Percentiles rank a stretch among this genome's conserved stretches.
Evolutionary conservation across 2,888 invertebrate genomes (phyloP).

Genomic region (Lymantria monacha): DNA sequence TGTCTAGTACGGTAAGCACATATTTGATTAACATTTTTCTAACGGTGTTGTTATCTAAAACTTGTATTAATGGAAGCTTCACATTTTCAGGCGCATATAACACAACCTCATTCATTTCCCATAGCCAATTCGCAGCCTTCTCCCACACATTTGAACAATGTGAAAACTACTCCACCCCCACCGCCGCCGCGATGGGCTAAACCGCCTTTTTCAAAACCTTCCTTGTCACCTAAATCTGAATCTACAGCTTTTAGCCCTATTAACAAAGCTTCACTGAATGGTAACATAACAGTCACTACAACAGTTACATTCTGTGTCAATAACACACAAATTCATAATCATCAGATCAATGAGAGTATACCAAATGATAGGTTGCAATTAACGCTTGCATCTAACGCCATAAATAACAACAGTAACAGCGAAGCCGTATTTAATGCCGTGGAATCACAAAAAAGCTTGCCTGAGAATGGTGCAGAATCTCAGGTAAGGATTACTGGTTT

Average conservation of each 20-base stretch:
- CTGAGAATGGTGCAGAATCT: slow-evolving; percentile 62
- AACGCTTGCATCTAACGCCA: slow-evolving; percentile 78
- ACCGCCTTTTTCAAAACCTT: slow-evolving; percentile 82
- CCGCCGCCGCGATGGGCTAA: slow-evolving; percentile 94
- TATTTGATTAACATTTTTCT: slow-evolving; percentile 14
- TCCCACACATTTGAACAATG: slow-evolving; percentile 58
- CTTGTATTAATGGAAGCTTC: slow-evolving; percentile 53
- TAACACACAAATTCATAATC: slow-evolving; percentile 78
- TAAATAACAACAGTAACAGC: slow-evolving; percentile 68
- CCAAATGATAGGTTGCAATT: slow-evolving; percentile 75
- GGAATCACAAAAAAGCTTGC: slow-evolving; percentile 58
- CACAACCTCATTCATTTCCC: slow-evolving; percentile 78
- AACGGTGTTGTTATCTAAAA: slow-evolving; percentile 42
- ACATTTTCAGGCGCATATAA: slow-evolving; percentile 82
- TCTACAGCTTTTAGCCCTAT: slow-evolving; percentile 67
- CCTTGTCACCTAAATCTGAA: slow-evolving; percentile 72
- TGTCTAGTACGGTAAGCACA: slow-evolving; percentile 80
- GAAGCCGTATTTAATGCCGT: slow-evolving; percentile 61
- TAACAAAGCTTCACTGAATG: slow-evolving; percentile 79
- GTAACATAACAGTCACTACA: slow-evolving; percentile 92
- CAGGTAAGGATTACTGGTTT: slow-evolving; percentile 61
- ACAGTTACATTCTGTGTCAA: slow-evolving; percentile 92
- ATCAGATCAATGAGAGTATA: slow-evolving; percentile 77
- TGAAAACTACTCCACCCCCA: slow-evolving; percentile 87
- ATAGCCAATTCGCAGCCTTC: slow-evolving; percentile 65